A percentile compares a stretch with the other conserved stretches of the same genome.
Evolutionary conservation across 2,797 vertebrate species (phyloP).

Genomic region (Rhinophrynus dorsalis): DNA sequence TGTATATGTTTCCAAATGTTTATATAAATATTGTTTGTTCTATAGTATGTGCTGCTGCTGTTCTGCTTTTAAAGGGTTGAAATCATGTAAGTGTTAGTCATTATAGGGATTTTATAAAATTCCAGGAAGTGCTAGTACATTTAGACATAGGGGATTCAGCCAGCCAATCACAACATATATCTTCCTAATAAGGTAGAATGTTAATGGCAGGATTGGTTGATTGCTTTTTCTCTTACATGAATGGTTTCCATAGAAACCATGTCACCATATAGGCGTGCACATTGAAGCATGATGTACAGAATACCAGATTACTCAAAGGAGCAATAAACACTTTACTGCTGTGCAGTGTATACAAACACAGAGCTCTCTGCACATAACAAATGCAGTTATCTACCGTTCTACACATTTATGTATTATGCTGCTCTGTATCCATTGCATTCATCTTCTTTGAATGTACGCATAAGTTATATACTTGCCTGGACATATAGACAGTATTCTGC

Average conservation of each 20-base stretch:
- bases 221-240: neutral
- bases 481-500: too few species aligned
- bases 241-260: slow-evolving; percentile 48
- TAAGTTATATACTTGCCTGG: too few species aligned
- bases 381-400: too few species aligned
- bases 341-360: neutral
- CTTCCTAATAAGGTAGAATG: neutral
- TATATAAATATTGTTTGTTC: too few species aligned
- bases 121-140: neutral
- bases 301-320: neutral
- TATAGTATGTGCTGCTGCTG: too few species aligned
- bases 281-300: slow-evolving; percentile 5
- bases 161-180: neutral
- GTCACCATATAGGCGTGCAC: neutral
- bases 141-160: neutral
- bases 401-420: too few species aligned
- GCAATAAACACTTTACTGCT: neutral
- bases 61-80: neutral
- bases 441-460: too few species aligned
- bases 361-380: neutral
- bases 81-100: neutral
- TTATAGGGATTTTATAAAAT: neutral
- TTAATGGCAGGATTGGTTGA: neutral
- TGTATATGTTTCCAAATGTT: too few species aligned
- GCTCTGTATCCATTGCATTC: too few species aligned